Base-by-base conservation (phyloP, 2,888 invertebrate species). In the Torymus auratus region DNA sequence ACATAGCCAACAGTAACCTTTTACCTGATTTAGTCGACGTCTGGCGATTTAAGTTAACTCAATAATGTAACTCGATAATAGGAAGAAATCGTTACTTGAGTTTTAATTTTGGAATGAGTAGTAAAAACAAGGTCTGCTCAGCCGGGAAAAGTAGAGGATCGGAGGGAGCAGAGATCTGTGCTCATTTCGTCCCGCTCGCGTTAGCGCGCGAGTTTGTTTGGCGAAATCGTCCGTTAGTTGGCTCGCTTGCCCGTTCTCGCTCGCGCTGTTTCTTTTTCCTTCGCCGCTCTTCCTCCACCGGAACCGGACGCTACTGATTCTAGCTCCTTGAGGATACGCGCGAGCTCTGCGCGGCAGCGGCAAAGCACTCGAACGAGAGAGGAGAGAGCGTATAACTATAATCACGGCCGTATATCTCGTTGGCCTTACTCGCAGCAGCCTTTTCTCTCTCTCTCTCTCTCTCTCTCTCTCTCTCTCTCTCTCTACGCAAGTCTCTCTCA, bases 391-490 rank as follows among this genome's bases (percentile, higher is more conserved):
- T 71, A 78, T 83, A 81, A 78, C 75, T 78, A 69, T 81, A 75
- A 80, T 83, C 80, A 70, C 78, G 58, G 64, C 50, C 58, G 71
- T 80, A 80, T 77, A 72, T 78, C 62, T 79, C 79, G 55, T 23
- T 56, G 64, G 50, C 52, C 64, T 55, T 41, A 64, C 64, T 64
- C 55, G 62, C 64, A 15, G 55, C 56, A 28, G 28, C 28, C 3
- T 28, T 28, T 28, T 28, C 28, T 28, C 28, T 28, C 28, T 15
- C 7, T 11, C 23, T 67, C 17, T 17, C 14, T 13, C 50, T 14
- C 52, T 65, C 28, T 58, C 11, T 58, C 60, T 41, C 61, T 14
- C 56, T 58, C 71, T 52, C 60, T 65, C 20, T 55, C 23, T 62
- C 61, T 41, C 70, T 72, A 41, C 41, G 20, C 60, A 17, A 20